Conservation (phyloP, 2,797 vertebrate species). For the Trachurus trachurus region DNA sequence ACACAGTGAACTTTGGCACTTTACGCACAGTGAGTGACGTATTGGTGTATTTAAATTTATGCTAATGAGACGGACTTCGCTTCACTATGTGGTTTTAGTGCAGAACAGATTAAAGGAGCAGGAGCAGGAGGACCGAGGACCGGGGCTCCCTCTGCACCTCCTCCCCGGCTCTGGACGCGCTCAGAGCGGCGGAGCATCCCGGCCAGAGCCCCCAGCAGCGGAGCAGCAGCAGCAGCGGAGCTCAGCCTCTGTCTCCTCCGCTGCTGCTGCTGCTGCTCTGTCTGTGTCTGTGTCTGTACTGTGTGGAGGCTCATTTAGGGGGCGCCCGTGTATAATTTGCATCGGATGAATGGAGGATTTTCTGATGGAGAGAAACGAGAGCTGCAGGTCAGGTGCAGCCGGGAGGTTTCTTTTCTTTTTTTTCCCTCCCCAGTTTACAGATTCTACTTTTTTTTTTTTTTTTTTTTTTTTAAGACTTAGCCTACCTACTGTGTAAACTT, state of each 20-base stretch:
- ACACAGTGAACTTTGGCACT: background rate
- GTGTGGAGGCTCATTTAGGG: conserved; percentile 68
- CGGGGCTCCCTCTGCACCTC: background rate
- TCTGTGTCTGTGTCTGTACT: conserved; percentile 43
- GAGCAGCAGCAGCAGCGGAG: background rate
- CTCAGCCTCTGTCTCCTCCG: background rate
- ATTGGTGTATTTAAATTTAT: background rate
- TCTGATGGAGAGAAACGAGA: conserved; percentile 3
- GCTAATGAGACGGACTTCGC: background rate
- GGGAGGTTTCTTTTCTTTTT: too few species aligned
- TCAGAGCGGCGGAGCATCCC: conserved; percentile 19
- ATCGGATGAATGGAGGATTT: conserved; percentile 2
- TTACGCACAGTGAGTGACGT: conserved; percentile 1
- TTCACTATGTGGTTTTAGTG: background rate
- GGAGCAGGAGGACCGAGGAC: background rate
- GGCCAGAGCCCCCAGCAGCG: background rate
- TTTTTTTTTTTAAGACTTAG: too few species aligned
- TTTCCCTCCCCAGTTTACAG: background rate
- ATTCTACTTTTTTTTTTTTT: background rate
- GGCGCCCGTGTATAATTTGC: conserved; percentile 79
- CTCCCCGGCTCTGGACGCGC: conserved; percentile 8
- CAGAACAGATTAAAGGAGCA: too few species aligned
- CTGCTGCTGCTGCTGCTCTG: too few species aligned
- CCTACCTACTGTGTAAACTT: too few species aligned
- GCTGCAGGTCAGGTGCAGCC: conserved; percentile 37